Evolutionary conservation across 2,797 vertebrate species (phyloP), one percentile per base, ranked within the genome.

Genomic region (Enteromius argenteus): DNA sequence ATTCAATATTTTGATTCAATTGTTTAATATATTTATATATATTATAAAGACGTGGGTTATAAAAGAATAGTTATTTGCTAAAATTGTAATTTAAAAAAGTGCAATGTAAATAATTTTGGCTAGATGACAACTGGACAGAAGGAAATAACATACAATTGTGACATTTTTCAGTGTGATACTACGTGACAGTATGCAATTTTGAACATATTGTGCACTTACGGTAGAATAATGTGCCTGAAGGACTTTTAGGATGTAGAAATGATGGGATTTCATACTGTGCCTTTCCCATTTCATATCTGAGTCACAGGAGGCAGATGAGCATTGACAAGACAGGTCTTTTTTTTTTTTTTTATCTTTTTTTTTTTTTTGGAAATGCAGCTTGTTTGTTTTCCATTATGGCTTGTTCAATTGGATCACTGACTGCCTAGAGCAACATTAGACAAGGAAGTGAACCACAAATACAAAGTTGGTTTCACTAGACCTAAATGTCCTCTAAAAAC

Each of bases 341-440:
- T 69, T 4, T 21, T 37, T 69, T 32, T 21, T 27, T 9, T n/a
- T 7, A 14, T 21, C 44, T 42, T 27, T n/a, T 21, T 15, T 21
- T 53, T 39, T 78, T 78, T 68, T 17, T 80, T 21, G 10, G 10
- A 83, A 80, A 72, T 68, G 13, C 82, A 49, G 51, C 39, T 49
- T 81, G 86, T 88, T 88, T 87, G 75, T 86, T 88, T 88, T 87
- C 71, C 69, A 85, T 87, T 81, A 73, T 74, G 80, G 67, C 51
- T 77, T 84, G 67, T 81, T 79, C 82, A 85, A 84, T 86, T 84
- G 68, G 83, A 88, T 88, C 80, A 84, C 71, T 85, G 60, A 46
- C 80, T 84, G 78, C 86, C 81, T 60, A 62, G 60, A 87, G 86
- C 80, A 27, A 86, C 77, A 79, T 56, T 67, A 35, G 39, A 35